These are phyloP conservation scores for Clarias laeviceps DNA, from an alignment of 2,797 vertebrate genomes.

Conservation along the genomic window DNA sequence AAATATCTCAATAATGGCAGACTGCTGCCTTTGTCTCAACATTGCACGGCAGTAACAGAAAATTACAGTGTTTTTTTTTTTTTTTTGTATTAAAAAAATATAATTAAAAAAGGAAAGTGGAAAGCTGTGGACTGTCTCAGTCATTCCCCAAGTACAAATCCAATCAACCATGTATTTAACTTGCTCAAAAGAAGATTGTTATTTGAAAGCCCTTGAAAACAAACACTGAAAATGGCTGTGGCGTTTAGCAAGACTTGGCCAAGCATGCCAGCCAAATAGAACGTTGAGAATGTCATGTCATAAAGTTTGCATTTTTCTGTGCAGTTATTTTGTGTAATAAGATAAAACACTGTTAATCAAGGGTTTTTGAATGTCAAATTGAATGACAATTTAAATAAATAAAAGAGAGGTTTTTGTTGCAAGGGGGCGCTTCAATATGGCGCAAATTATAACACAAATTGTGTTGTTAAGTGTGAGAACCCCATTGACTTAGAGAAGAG, in stretches of 20 bases:
- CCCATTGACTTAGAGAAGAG: too few relatives aligned
- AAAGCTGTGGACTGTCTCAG: constrained; percentile 21
- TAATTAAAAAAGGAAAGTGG: background rate
- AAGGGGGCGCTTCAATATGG: too few relatives aligned
- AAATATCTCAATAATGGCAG: background rate
- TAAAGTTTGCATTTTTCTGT: background rate
- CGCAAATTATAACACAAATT: too few relatives aligned
- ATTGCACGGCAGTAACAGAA: background rate
- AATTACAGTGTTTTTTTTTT: background rate
- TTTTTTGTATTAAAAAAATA: background rate
- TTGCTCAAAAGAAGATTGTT: constrained; percentile 15
- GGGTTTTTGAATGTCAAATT: background rate
- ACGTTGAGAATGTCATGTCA: background rate
- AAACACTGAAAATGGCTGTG: background rate
- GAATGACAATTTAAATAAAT: background rate
- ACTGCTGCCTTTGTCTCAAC: constrained; percentile 1
- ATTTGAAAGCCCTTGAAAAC: background rate
- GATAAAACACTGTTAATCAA: background rate
- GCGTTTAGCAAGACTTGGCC: background rate
- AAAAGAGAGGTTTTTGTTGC: too few relatives aligned
- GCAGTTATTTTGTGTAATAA: background rate
- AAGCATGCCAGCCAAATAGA: background rate
- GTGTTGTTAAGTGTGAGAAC: too few relatives aligned
- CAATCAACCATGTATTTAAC: constrained; percentile 40
- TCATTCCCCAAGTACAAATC: constrained; percentile 32